phyloP scores from a whole-genome alignment of 2,797 vertebrate genomes.

The Xenops minutus region DNA sequence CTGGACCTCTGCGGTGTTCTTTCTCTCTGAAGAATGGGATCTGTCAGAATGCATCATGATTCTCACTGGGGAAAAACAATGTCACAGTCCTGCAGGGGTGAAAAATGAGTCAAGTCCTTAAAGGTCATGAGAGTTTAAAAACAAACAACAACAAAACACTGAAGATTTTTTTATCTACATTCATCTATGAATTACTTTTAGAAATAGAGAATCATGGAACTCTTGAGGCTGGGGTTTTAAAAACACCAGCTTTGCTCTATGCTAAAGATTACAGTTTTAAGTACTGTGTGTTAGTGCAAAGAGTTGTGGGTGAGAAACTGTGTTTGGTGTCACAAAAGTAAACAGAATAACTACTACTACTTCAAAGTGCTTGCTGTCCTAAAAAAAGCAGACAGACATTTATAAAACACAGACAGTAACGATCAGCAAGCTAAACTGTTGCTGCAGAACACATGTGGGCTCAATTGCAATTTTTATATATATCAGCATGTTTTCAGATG shows the following conservation, averaged over 20 bases:
- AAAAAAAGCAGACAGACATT: neutral
- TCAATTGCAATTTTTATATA: neutral
- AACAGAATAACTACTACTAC: neutral
- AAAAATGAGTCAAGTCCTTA: neutral
- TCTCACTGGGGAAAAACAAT: neutral
- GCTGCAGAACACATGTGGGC: neutral
- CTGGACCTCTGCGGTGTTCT: neutral
- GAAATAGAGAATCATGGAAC: accelerated
- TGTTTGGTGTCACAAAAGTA: neutral
- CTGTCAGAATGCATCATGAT: constrained; percentile 11
- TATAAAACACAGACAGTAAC: neutral
- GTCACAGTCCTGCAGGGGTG: neutral
- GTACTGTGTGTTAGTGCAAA: neutral
- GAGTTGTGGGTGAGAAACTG: neutral
- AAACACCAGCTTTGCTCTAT: neutral
- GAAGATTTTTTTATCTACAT: neutral
- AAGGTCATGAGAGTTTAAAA: neutral
- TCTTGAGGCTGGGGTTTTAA: neutral
- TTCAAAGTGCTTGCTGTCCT: neutral
- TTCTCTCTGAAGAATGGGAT: neutral
- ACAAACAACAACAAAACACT: neutral
- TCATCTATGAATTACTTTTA: neutral
- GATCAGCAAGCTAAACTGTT: neutral
- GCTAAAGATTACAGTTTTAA: neutral
- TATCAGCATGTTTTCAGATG: neutral